Conservation (phyloP, 2,113 vertebrate species). For the Malurus alboscapulatus region DNA sequence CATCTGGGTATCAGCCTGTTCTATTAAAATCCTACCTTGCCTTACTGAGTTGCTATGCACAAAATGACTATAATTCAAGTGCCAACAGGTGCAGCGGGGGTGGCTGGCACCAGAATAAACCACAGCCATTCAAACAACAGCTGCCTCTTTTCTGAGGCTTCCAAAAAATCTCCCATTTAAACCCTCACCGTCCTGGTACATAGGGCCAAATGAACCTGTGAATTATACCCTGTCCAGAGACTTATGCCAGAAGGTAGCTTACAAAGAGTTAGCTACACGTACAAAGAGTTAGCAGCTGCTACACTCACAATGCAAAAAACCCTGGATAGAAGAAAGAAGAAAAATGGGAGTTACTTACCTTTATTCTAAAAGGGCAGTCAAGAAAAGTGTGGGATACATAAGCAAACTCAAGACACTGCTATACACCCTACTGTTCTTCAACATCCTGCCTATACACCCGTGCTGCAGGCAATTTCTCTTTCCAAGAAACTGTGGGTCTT, state of each 20-base stretch:
- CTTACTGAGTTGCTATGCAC: constrained; percentile 1
- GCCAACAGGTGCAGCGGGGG: constrained; percentile 46
- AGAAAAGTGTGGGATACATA: background rate
- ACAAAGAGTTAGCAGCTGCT: background rate
- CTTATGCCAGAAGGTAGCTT: background rate
- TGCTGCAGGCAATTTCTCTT: background rate
- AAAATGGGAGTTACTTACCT: background rate
- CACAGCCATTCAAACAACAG: background rate
- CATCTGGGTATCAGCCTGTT: background rate
- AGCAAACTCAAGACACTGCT: background rate
- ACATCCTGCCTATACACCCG: background rate
- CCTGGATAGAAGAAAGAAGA: background rate
- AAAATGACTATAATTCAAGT: constrained; percentile 11
- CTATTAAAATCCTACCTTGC: constrained; percentile 4
- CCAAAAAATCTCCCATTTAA: background rate
- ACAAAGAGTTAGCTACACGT: background rate
- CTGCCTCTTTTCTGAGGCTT: background rate
- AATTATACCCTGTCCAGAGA: background rate
- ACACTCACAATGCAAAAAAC: background rate
- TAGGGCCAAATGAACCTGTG: background rate
- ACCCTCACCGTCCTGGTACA: background rate
- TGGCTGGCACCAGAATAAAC: constrained; percentile 19
- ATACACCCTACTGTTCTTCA: background rate
- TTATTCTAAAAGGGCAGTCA: background rate
- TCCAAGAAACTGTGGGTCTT: background rate